Evolutionary conservation across 2,797 vertebrate species (phyloP), one percentile per base, ranked within the genome.

Genomic region (Lateolabrax maculatus): DNA sequence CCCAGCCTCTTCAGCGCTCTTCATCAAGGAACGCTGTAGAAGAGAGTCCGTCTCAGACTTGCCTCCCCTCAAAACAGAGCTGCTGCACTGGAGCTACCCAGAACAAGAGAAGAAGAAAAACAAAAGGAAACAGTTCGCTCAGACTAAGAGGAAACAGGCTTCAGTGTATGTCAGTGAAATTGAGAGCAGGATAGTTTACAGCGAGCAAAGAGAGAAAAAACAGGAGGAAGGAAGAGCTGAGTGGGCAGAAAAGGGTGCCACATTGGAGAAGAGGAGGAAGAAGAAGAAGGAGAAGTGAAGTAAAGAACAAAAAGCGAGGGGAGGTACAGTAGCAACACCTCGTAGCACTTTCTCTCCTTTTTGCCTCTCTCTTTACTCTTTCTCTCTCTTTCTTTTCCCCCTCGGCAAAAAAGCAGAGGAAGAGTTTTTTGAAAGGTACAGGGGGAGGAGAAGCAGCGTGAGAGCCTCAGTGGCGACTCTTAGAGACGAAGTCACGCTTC

Each of bases 11-110:
- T 57, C 75, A 62, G 46, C 21, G 18, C 77, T 79, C 78, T 71
- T 84, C 68, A 66, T 61, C 77, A 66, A 69, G 86, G 71, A 83
- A 80, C 64, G n/a, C 69, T 84, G 81, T 77, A 31, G 82, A 71
- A 80, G 79, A 83, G 86, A 90, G 86, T 82, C 55, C 31, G 66
- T 75, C 71, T 79, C 60, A 70, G 55, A 69, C 77, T 84, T 53
- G 52, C 46, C 71, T 70, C 71, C 55, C 43, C 60, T 79, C 58
- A 57, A 63, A 85, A 48, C 52, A 81, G 58, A 74, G 58, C 71
- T 65, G 76, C 81, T 70, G 76, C 77, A 83, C 69, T 57, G 65
- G 58, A 77, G 78, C 82, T 76, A 21, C 75, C 39, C 27, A 46
- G 64, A 70, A 48, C 21, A 12, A 71, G 68, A 80, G 77, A 16